These are phyloP conservation scores for Eunapius fragilis DNA, from an alignment of 37 sponge, comb jelly and placozoan genomes.

Conservation along the genomic window DNA sequence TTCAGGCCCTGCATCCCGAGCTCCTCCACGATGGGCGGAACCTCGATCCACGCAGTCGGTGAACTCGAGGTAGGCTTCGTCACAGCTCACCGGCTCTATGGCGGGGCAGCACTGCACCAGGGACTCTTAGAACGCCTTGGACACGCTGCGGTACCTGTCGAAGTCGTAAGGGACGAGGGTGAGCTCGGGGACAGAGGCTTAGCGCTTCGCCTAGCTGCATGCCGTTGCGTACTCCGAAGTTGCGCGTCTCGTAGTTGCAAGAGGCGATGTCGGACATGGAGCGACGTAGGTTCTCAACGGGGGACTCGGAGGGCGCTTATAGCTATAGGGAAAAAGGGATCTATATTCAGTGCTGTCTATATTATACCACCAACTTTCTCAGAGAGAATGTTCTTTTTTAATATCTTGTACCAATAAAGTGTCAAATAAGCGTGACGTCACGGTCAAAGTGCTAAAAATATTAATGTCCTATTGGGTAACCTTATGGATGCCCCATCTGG, in stretches of 20 bases:
- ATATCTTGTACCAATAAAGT: too few species aligned
- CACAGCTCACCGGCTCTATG: slow-evolving; percentile 92
- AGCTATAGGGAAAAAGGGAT: too few species aligned
- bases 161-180: slow-evolving; percentile 88
- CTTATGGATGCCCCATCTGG: neutral
- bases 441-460: too few species aligned
- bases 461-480: too few species aligned
- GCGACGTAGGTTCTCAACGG: too few species aligned
- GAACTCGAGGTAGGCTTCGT: slow-evolving; percentile 91
- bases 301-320: too few species aligned
- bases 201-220: slow-evolving; percentile 86
- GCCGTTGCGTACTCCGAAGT: slow-evolving; percentile 82
- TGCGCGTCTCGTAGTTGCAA: slow-evolving; percentile 88
- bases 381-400: too few species aligned
- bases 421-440: too few species aligned
- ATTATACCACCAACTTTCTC: too few species aligned
- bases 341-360: too few species aligned
- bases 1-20: slow-evolving; percentile 62
- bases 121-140: slow-evolving; percentile 66
- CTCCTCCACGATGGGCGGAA: slow-evolving; percentile 33
- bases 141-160: slow-evolving; percentile 73
- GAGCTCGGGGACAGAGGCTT: slow-evolving; percentile 84
- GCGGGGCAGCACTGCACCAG: slow-evolving; percentile 58
- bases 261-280: slow-evolving; percentile 90
- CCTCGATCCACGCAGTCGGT: slow-evolving; percentile 54